These are phyloP conservation scores for Choristoneura rosaceana DNA, from an alignment of 2,888 invertebrate genomes.

Conservation along the genomic window DNA sequence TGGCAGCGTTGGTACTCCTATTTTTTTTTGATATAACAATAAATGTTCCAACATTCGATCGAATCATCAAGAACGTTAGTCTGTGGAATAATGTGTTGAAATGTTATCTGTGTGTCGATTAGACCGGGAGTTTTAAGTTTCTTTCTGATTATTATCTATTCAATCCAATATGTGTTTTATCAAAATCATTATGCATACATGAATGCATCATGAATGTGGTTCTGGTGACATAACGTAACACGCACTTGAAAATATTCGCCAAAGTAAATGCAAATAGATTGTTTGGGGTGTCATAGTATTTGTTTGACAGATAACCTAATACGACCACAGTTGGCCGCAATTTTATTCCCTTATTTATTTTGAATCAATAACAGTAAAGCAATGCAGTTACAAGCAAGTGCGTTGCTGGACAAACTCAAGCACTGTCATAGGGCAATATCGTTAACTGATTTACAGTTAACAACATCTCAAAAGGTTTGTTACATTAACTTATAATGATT, in stretches of 20 bases:
- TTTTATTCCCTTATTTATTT: constrained; percentile 29
- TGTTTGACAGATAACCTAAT: constrained; percentile 65
- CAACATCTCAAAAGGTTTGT: constrained; percentile 89
- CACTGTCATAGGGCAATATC: constrained; percentile 79
- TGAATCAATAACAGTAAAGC: constrained; percentile 21
- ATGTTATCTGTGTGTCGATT: not conserved
- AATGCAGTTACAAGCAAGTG: constrained; percentile 85
- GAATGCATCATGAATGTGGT: constrained; percentile 1
- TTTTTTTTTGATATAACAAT: too few relatives aligned
- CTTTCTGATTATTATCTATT: not conserved
- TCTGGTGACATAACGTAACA: not conserved
- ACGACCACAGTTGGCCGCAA: constrained; percentile 38
- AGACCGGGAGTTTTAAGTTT: constrained; percentile 46
- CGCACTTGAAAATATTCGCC: constrained; percentile 7
- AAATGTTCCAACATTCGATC: too few relatives aligned
- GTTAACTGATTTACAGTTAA: constrained; percentile 82
- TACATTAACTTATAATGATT: constrained; percentile 15
- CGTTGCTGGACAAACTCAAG: constrained; percentile 83
- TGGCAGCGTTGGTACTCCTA: too few relatives aligned
- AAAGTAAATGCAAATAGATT: constrained; percentile 32
- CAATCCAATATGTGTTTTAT: constrained; percentile 45
- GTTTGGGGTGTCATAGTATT: constrained; percentile 44
- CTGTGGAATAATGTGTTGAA: not conserved
- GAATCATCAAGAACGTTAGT: too few relatives aligned
- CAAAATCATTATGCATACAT: constrained; percentile 20